Evolutionary conservation across 2,113 vertebrate genomes (phyloP).

Genomic region (Paedocypris sp.): DNA sequence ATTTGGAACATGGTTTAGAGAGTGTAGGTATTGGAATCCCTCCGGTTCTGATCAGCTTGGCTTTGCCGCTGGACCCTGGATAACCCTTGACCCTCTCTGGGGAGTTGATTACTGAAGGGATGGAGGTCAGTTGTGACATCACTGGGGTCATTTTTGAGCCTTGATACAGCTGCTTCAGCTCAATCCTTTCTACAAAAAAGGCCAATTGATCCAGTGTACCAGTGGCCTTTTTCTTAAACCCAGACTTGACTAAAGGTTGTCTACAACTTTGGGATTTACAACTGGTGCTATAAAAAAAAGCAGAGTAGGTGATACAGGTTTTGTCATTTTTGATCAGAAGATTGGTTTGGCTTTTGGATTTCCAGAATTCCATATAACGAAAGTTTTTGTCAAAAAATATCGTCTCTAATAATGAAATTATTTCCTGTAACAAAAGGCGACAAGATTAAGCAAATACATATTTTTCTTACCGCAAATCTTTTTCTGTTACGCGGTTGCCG

Average conservation of each 20-base stretch:
- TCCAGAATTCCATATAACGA: too few species aligned
- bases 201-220: conserved; percentile 7
- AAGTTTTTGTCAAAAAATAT: too few species aligned
- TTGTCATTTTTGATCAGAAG: too few species aligned
- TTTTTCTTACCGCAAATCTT: too few species aligned
- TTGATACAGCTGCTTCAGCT: conserved; percentile 24
- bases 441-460: too few species aligned
- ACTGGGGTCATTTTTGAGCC: conserved; percentile 6
- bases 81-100: neutral
- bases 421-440: too few species aligned
- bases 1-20: neutral
- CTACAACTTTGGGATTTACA: too few species aligned
- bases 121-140: conserved; percentile 8
- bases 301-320: too few species aligned
- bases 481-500: too few species aligned
- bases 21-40: neutral
- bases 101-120: conserved; percentile 4
- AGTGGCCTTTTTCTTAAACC: neutral
- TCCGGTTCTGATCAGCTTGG: neutral
- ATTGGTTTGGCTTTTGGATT: too few species aligned
- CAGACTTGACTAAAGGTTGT: neutral
- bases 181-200: neutral
- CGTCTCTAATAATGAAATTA: too few species aligned
- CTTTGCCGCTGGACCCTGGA: neutral
- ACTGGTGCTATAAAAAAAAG: too few species aligned